phyloP scores from a whole-genome alignment of 2,797 vertebrate species.

The Podarcis lilfordi region DNA sequence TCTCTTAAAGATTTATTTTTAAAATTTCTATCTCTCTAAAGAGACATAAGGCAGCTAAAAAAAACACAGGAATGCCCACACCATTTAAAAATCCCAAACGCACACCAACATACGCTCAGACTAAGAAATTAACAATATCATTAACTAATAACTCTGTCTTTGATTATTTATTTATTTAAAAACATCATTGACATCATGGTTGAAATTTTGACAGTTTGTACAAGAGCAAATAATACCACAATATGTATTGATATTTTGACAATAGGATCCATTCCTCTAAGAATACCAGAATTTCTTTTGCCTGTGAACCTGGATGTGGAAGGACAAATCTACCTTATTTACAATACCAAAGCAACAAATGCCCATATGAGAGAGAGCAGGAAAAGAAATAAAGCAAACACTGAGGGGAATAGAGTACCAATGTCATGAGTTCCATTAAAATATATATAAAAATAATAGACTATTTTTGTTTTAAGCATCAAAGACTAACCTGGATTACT shows the following conservation, averaged over 20 bases:
- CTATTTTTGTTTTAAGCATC: background rate
- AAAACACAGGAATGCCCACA: no score
- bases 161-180: no score
- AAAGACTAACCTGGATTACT: slow-evolving; percentile 6
- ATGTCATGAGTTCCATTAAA: background rate
- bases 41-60: no score
- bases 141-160: no score
- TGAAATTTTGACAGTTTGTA: background rate
- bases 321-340: background rate
- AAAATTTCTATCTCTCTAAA: no score
- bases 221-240: background rate
- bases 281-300: background rate
- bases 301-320: background rate
- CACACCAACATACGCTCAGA: no score
- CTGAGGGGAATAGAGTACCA: background rate
- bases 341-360: background rate
- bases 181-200: background rate
- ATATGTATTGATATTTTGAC: background rate
- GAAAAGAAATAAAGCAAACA: background rate
- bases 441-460: background rate
- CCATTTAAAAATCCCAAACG: no score
- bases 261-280: background rate
- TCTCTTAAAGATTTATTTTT: background rate
- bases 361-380: background rate
- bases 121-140: no score